Evolutionary conservation across 2,113 vertebrate species (phyloP).

Genomic region (Mola mola): DNA sequence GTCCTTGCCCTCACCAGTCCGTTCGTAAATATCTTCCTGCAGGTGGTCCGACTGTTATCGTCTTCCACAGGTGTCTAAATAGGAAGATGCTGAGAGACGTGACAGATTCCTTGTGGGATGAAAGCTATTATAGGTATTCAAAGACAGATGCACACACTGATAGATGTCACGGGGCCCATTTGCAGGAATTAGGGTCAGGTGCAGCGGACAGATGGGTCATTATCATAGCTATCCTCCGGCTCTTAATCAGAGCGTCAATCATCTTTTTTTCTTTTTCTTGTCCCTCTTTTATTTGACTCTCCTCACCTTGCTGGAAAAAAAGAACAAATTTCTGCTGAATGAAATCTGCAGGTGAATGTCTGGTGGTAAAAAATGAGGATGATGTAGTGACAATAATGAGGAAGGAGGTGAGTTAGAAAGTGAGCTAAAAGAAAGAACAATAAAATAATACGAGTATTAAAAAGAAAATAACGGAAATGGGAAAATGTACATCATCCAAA

Average conservation of each 20-base stretch:
- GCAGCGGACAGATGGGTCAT: slow-evolving; percentile 39
- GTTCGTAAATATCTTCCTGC: slow-evolving; percentile 21
- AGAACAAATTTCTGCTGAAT: neutral
- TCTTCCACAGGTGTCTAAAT: slow-evolving; percentile 61
- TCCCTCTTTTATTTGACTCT: slow-evolving; percentile 41
- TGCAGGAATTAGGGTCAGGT: slow-evolving; percentile 57
- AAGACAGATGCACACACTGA: slow-evolving; percentile 22
- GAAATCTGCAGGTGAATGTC: neutral
- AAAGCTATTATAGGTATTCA: slow-evolving; percentile 12
- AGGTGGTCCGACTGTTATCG: slow-evolving; percentile 52
- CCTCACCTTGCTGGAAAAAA: neutral
- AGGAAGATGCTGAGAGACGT: slow-evolving; percentile 60
- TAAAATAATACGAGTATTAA: neutral
- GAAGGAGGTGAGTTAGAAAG: neutral
- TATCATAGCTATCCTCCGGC: slow-evolving; percentile 10
- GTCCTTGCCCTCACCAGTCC: neutral
- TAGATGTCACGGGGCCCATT: slow-evolving; percentile 23
- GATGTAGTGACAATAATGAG: neutral
- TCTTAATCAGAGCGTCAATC: slow-evolving; percentile 64
- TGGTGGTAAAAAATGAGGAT: neutral
- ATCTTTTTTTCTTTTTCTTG: slow-evolving; percentile 40
- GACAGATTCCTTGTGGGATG: slow-evolving; percentile 34
- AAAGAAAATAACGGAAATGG: neutral
- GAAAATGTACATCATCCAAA: neutral
- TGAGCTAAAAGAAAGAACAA: neutral